Base-by-base conservation (phyloP, 2,888 invertebrate genomes). In the Dastarcus helophoroides region DNA sequence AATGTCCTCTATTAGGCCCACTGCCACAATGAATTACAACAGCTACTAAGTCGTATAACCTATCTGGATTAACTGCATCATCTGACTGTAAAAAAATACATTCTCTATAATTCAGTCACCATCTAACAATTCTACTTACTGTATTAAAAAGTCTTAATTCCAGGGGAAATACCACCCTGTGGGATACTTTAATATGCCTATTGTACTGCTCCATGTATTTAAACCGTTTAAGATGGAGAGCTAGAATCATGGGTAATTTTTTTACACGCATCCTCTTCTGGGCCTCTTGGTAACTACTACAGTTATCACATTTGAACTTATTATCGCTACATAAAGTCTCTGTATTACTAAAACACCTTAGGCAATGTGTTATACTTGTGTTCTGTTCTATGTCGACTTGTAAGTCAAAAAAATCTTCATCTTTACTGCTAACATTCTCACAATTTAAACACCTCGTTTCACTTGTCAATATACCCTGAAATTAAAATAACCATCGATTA, bases 11-110 rank as follows among this genome's bases (percentile, higher is more conserved):
- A 68, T 98, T 99, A 45, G 97, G 95, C 29, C 98, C 97, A 42
- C 93, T 94, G 41, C 98, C 98, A 65, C 98, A 99, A 67, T 99
- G 98, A 51, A 99, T 94, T 44, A 99, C 98, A 45, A 98, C 97
- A 23, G 98, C 97, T 41, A 97, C 94, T 51, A 99, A 70, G 67
- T 99, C 97, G 65, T 98, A 99, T 53, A 99, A 71, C 42, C 95
- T 76, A 68, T 98, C 97, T 16, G 94, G 94, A 67, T 97, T 94
- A 41, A 91, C 85, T 13, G 95, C 95, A 71, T 98, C 97, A 58
- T 97, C 97, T 39, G 93, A 93, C 91, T 93, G 65, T 9, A 26
- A 14, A 12, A 26, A 5, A 26, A 26, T 10, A 5, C 10, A 19
- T 14, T 26, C 8, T 14, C 9, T 31, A 9, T 31, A n/a, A 13